Conservation (phyloP, 2,888 invertebrate species). For the Acrobasis repandana region DNA sequence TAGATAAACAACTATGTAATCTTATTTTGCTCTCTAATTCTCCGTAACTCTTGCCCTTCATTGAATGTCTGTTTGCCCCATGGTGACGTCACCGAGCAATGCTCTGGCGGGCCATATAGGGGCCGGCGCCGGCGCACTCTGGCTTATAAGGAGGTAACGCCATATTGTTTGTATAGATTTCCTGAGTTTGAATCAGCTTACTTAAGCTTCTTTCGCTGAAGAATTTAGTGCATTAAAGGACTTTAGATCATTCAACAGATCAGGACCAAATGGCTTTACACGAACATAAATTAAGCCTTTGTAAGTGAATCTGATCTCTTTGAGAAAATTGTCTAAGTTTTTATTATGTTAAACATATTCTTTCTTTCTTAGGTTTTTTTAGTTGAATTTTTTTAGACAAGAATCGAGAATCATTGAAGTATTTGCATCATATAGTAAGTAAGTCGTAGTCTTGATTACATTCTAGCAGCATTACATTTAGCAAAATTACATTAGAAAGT, state of each 20-base stretch:
- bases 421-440: too few relatives aligned
- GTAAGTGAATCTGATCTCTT: background rate
- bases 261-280: background rate
- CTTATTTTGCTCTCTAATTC: background rate
- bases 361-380: too few relatives aligned
- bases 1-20: too few relatives aligned
- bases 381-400: too few relatives aligned
- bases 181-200: conserved; percentile 19
- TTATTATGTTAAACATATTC: too few relatives aligned
- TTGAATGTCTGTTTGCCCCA: conserved; percentile 22
- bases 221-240: background rate
- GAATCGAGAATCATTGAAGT: too few relatives aligned
- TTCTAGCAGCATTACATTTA: too few relatives aligned
- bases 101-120: conserved; percentile 47
- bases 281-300: background rate
- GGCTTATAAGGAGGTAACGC: conserved; percentile 18
- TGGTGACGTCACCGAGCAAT: conserved; percentile 52
- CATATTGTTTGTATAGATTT: conserved; percentile 18
- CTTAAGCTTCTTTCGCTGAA: conserved; percentile 2
- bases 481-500: too few relatives aligned
- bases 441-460: too few relatives aligned
- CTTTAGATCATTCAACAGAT: background rate
- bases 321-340: too few relatives aligned
- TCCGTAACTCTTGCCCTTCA: conserved; percentile 4
- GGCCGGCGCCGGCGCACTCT: conserved; percentile 38